Conservation (phyloP, 2,113 vertebrate genomes). For the Tragulus kanchil region DNA sequence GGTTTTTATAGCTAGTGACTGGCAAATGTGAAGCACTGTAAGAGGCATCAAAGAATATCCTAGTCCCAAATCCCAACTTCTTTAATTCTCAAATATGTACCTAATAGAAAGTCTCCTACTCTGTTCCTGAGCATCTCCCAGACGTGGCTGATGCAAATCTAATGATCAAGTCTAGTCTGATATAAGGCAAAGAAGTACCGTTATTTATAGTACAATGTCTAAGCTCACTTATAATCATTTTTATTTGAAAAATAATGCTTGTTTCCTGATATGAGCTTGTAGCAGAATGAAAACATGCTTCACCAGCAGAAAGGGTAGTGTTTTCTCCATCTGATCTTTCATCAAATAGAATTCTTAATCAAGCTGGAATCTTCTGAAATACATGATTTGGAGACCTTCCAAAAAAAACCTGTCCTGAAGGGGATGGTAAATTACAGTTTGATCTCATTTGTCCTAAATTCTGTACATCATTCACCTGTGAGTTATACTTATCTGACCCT, state of each 20-base stretch:
- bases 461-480: background rate
- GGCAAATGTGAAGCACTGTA: background rate
- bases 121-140: background rate
- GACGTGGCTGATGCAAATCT: background rate
- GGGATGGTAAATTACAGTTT: constrained; percentile 53
- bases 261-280: background rate
- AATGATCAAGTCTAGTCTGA: background rate
- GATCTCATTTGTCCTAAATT: constrained; percentile 67
- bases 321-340: constrained; percentile 58
- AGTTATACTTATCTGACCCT: constrained; percentile 36
- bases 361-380: constrained; percentile 54
- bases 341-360: constrained; percentile 75
- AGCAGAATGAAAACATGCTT: constrained; percentile 30
- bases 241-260: constrained; percentile 34
- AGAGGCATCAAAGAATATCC: background rate
- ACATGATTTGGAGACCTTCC: constrained; percentile 52
- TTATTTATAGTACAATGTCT: background rate
- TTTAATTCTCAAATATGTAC: background rate
- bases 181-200: background rate
- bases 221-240: constrained; percentile 34
- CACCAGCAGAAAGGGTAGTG: background rate
- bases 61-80: background rate
- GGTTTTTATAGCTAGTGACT: background rate
- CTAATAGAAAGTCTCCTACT: background rate
- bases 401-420: background rate